phyloP scores from a whole-genome alignment of 1,140 invertebrate species.

The Ptiloglossa arizonensis region DNA sequence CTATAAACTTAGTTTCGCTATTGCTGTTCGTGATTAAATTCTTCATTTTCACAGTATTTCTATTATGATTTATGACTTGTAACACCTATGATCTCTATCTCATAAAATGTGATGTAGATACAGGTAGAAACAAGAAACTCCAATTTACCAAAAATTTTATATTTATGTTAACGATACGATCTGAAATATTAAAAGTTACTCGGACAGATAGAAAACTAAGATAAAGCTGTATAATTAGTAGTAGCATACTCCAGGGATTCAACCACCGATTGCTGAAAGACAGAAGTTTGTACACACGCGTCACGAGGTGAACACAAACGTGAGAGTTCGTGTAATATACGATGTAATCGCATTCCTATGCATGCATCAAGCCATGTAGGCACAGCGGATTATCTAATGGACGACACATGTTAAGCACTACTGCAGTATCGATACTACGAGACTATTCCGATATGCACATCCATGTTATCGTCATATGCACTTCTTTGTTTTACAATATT shows the following conservation, averaged over 20 bases:
- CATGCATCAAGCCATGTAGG: constrained; percentile 50
- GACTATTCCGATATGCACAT: background rate
- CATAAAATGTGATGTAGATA: too few relatives aligned
- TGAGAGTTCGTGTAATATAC: constrained; percentile 55
- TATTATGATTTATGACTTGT: too few relatives aligned
- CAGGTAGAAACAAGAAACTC: too few relatives aligned
- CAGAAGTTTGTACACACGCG: constrained; percentile 11
- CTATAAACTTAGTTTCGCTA: too few relatives aligned
- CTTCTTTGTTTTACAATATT: background rate
- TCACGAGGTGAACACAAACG: constrained; percentile 23
- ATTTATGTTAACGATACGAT: too few relatives aligned
- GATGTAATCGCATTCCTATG: constrained; percentile 61
- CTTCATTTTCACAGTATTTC: too few relatives aligned
- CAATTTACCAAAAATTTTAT: too few relatives aligned
- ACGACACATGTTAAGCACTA: constrained; percentile 55
- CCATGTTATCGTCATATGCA: background rate
- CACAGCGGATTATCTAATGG: constrained; percentile 57
- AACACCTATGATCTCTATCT: too few relatives aligned
- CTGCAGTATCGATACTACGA: constrained; percentile 1
- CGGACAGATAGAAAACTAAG: constrained; percentile 24
- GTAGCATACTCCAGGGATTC: constrained; percentile 20
- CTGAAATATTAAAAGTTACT: too few relatives aligned
- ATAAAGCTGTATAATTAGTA: constrained; percentile 46
- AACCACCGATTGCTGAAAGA: constrained; percentile 28
- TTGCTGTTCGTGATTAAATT: too few relatives aligned